Percentiles rank a stretch among this genome's conserved stretches.
These are phyloP conservation scores for Cranoglanis bouderius DNA, from an alignment of 2,113 vertebrate genomes.

Conservation along the genomic window DNA sequence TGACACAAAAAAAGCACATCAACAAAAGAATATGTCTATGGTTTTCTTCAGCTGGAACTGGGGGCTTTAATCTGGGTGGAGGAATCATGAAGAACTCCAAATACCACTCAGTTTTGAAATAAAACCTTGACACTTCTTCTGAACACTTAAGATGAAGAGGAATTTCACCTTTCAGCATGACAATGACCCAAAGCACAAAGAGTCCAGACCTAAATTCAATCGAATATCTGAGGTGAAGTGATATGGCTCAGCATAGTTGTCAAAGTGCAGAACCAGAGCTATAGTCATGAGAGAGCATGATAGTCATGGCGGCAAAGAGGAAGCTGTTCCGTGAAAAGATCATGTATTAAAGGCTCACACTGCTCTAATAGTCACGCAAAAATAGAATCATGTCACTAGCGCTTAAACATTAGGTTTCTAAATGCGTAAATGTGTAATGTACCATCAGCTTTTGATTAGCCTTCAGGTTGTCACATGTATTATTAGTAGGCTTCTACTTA, in stretches of 20 bases:
- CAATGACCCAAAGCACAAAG: too few relatives aligned
- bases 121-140: too few relatives aligned
- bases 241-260: background rate
- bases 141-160: too few relatives aligned
- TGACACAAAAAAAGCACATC: too few relatives aligned
- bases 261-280: background rate
- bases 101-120: too few relatives aligned
- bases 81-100: too few relatives aligned
- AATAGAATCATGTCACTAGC: background rate
- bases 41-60: too few relatives aligned
- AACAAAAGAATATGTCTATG: too few relatives aligned
- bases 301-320: constrained; percentile 15
- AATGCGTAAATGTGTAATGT: background rate
- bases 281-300: too few relatives aligned
- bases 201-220: too few relatives aligned
- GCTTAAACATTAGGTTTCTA: background rate
- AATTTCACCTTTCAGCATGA: too few relatives aligned
- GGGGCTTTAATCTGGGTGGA: too few relatives aligned
- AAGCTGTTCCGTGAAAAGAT: background rate
- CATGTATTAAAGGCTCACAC: background rate
- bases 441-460: background rate
- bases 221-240: background rate
- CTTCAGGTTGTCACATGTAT: background rate
- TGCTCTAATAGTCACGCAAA: background rate
- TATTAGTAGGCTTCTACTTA: background rate